phyloP scores from a whole-genome alignment of 2,797 vertebrate genomes.

The Threskiornis aethiopicus region DNA sequence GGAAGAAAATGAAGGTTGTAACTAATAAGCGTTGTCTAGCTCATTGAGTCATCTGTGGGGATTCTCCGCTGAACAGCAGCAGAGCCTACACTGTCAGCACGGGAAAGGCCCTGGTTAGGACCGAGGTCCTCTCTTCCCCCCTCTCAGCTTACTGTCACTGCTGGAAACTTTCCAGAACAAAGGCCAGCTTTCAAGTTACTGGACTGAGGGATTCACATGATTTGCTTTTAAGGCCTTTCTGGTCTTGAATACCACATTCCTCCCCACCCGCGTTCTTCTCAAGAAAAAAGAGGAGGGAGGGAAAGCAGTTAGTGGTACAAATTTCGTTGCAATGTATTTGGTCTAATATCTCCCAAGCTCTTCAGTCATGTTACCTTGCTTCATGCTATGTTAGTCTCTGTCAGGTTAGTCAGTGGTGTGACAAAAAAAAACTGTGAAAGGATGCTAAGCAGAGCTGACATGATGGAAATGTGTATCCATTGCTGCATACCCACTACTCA shows the following conservation, averaged over 20 bases:
- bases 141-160: background rate
- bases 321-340: background rate
- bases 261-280: background rate
- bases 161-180: background rate
- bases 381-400: background rate
- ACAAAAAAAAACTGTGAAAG: background rate
- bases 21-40: background rate
- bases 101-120: background rate
- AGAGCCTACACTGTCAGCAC: accelerated
- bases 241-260: background rate
- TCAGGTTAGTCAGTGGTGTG: background rate
- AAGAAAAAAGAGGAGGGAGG: background rate
- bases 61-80: background rate
- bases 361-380: background rate
- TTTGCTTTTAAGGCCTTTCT: background rate
- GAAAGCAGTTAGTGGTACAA: background rate
- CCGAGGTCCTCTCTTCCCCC: background rate
- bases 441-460: accelerated
- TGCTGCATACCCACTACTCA: background rate
- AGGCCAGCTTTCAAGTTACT: background rate
- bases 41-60: background rate
- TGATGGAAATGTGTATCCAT: background rate
- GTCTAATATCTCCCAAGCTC: background rate
- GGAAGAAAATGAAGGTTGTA: background rate
- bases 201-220: background rate